Evolutionary conservation across 2,797 vertebrate species (phyloP), one percentile per base, ranked within the genome.

Genomic region (Adelosebastes latens): DNA sequence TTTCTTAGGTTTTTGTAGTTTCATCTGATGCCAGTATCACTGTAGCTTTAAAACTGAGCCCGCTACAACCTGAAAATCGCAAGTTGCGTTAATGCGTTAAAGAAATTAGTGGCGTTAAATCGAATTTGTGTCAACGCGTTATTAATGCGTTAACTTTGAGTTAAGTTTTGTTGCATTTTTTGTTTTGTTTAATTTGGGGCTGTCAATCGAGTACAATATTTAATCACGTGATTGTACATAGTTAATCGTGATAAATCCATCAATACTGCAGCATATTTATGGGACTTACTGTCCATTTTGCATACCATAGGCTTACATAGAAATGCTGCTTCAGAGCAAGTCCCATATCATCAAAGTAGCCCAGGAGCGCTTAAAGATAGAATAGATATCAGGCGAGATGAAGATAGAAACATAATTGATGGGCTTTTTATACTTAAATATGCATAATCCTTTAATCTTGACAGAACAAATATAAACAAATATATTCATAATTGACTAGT

Each of bases 401-500:
- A 63, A 42, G 31, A 75, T n/a, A 58, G 46, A 55, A 80, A 34
- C 36, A 34, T 64, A 55, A 63, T 58, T 75, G 31, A 74, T 69
- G n/a, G 22, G 4, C 14, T 29, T 75, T 70, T 53, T 52, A 20
- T 52, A 58, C 49, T 69, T 60, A 25, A 60, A 58, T 63, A 53
- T 77, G 25, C 25, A 53, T 69, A 49, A 55, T 49, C 53, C 13
- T 65, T 76, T 73, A 62, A 78, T 66, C 31, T 64, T 72, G 36
- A 42, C 65, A 56, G 72, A 68, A 25, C 36, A 29, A 63, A 80
- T 80, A 49, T 34, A 59, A 25, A 58, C 29, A 32, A 29, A 24
- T 34, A 55, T n/a, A 34, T 56, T 65, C 53, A 24, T 39, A 69
- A 75, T 66, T 77, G 59, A 59, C 61, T 70, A 61, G 36, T 53